Base-by-base conservation (phyloP, 1,140 invertebrate species). In the Hylaeus volcanicus region DNA sequence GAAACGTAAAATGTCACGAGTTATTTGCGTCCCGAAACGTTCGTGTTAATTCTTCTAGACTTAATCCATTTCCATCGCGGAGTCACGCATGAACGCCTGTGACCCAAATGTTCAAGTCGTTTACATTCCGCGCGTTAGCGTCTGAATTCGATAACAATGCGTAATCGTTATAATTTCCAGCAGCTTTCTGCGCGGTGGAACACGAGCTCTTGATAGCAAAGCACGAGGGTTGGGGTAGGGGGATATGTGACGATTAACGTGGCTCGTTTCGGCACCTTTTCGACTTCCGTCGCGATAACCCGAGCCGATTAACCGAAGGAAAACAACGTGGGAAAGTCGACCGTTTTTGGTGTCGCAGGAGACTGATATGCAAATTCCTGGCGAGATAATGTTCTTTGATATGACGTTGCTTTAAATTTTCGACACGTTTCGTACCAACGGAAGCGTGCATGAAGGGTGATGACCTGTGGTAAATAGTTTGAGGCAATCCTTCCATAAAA, bases 301-400 rank as follows among this genome's bases (percentile, higher is more conserved):
- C 11, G 11, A 12, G 41, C 5, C 69, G 70, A 84, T 76, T 75
- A 71, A 78, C 51, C 6, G 9, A 63, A 12, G 64, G 48, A 64
- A 70, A 70, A 51, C 12, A 79, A 78, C 53, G 64, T 77, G 74
- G 45, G 26, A 69, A 79, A 14, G 6, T 2, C 37, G 39, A n/a
- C 15, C 1, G 51, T 70, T 61, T 77, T 64, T 12, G 64, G 43
- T 66, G 45, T 60, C 55, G 64, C 51, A 2, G 6, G 51, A 37
- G 45, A 53, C 11, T 48, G 64, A 68, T 85, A 85, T 81, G 84
- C 8, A 81, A 86, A 85, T 82, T 72, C 60, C 39, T 60, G 15
- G 45, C n/a, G 6, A 53, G 69, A 76, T 74, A 71, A 26, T 64
- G 53, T 60, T 80, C 70, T 43, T 8, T 14, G 6, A 5, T 8